Base-by-base conservation (phyloP, 2,797 vertebrate species). In the Neostethus bicornis region DNA sequence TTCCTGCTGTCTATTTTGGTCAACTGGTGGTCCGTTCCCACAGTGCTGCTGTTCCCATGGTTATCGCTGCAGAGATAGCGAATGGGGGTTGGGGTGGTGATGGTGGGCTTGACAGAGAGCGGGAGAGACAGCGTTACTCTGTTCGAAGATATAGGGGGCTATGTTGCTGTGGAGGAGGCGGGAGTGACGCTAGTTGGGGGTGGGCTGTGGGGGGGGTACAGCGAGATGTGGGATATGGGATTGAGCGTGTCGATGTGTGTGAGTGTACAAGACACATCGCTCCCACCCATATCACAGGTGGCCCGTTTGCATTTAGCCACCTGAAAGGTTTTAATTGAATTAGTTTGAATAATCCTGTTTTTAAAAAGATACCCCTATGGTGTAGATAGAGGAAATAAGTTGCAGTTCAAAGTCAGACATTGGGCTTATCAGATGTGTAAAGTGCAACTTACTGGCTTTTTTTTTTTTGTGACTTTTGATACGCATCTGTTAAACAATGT, bases 1-100 rank as follows among this genome's bases (percentile, higher is more conserved):
- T 87, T 88, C 84, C 80, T 86, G 83, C 85, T 85, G 87, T 91
- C 90, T 92, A 92, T 93, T 92, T 92, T 91, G 84, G 91, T 92
- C 89, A 89, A 89, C 83, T 84, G 83, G 87, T 84, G 83, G 88
- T 80, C 79, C 45, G 91, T 93, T 92, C 92, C 90, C 91, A 92
- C 92, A 92, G 89, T 88, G 86, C 78, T 79, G 88, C 78, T 74
- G 90, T 92, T 92, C 91, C 91, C 92, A 93, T 93, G 91, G 90
- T 92, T 92, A 92, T 91, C 90, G 82, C 87, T 56, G 62, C 79
- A 77, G 87, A 91, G 92, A 92, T 92, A 92, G 89, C 82, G 48
- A 83, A 82, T 66, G 78, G 81, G 75, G 79, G 74, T 49, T 67
- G 62, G 68, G 74, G 68, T 37, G 83, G 74, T n/a, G 75, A 66